Evolutionary conservation across 2,797 vertebrate genomes (phyloP), one percentile per base, ranked within the genome.

Genomic region (Catamblyrhynchus diadema): DNA sequence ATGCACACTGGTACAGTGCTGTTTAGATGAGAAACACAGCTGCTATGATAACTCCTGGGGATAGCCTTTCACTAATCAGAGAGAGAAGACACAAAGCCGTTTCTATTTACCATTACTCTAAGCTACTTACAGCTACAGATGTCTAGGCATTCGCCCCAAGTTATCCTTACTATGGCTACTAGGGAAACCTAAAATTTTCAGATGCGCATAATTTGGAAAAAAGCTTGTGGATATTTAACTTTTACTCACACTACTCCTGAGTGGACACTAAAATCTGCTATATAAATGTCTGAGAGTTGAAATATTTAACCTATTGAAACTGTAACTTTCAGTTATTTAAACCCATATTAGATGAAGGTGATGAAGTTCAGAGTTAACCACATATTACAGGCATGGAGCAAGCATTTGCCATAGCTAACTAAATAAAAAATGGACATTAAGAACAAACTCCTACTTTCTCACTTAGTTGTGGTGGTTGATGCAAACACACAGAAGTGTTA

Each of bases 301-400:
- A 75, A 88, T 54, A 66, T 0, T 60, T 20, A 42, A 57, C 9
- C 69, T 54, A 50, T 0, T 54, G 35, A 65, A 90, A 90, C 5
- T 14, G 11, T 28, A 86, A 23, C 41, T 79, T 90, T 71, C 8
- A 30, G 11, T 56, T 48, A 60, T 33, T 86, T 74, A 67, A 88
- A 33, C 3, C 15, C 1, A 1, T 16, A 64, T 64, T 48, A 75
- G 35, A 79, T 23, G 20, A 81, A 86, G 10, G 9, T 50, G 25
- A 51, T 51, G 21, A 86, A 86, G 19, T 35, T 74, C 30, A 35
- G 4, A 74, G 18, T 23, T n/a, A 54, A 77, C 4, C 11, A 65
- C 1, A 4, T 62, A 19, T 9, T 64, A 61, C 0, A 83, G 50
- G 45, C 33, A 47, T 1, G 14, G 22, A 81, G 1, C 4, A 82